Evolutionary conservation across 1,140 invertebrate genomes (phyloP).

Genomic region (Drosophila sucinea): DNA sequence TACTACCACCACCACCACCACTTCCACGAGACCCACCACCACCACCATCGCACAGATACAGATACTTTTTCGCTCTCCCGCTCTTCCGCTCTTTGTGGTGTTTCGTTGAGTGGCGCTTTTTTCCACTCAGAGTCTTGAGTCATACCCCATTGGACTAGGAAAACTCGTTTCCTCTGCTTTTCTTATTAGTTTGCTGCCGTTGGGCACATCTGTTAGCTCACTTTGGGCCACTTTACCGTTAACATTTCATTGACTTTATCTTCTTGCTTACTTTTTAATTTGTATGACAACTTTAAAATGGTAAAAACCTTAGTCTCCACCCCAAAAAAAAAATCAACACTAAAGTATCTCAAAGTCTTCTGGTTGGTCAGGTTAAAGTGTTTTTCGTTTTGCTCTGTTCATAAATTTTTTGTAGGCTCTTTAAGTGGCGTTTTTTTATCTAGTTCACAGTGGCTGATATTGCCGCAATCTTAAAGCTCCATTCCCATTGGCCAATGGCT

Average conservation of each 20-base stretch:
- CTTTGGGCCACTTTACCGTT: constrained; percentile 60
- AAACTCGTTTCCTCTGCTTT: constrained; percentile 44
- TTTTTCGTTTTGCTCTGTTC: constrained; percentile 39
- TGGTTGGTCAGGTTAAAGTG: constrained; percentile 68
- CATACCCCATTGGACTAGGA: constrained; percentile 48
- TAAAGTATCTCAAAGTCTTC: constrained; percentile 39
- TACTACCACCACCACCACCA: constrained; percentile 31
- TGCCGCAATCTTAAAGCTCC: constrained; percentile 32
- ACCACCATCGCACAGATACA: constrained; percentile 25
- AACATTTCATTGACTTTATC: constrained; percentile 31
- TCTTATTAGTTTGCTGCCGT: constrained; percentile 56
- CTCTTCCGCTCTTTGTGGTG: constrained; percentile 17
- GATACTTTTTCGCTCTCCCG: constrained; percentile 11
- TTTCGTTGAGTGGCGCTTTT: constrained; percentile 50
- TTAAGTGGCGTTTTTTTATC: constrained; percentile 39
- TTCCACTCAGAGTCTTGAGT: constrained; percentile 8
- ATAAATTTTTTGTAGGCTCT: constrained; percentile 20
- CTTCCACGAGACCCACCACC: constrained; percentile 41
- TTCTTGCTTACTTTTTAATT: constrained; percentile 29
- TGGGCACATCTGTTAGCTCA: constrained; percentile 66
- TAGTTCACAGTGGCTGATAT: constrained; percentile 32
- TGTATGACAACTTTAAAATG: constrained; percentile 55
- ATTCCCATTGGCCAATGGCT: constrained; percentile 36
- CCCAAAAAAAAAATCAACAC: constrained; percentile 15
- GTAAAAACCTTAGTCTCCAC: constrained; percentile 54